Percentiles rank a stretch among this genome's conserved stretches.
Evolutionary conservation across 2,888 invertebrate species (phyloP).

Genomic region (Troglohyphantes excavatus): DNA sequence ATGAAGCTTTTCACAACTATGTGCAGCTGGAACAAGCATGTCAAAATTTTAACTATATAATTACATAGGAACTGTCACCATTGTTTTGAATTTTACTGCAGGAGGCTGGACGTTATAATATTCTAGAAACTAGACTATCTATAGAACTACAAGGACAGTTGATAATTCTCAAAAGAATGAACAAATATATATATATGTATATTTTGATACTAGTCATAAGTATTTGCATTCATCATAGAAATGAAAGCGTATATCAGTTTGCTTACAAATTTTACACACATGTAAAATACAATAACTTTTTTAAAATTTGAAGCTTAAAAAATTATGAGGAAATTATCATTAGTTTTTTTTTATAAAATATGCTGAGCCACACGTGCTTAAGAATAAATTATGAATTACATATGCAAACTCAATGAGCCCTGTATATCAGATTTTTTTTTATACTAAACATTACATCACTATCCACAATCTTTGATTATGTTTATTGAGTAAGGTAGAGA

Average conservation of each 20-base stretch:
- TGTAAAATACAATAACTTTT: conserved; percentile 4
- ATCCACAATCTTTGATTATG: conserved; percentile 45
- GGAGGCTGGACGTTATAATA: conserved; percentile 76
- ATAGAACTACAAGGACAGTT: conserved; percentile 64
- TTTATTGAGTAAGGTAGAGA: conserved; percentile 27
- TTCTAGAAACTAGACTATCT: conserved; percentile 75
- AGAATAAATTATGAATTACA: conserved; percentile 24
- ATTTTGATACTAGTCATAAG: conserved; percentile 35
- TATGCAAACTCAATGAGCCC: conserved; percentile 37
- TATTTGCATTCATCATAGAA: conserved; percentile 28
- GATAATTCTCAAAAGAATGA: conserved; percentile 48
- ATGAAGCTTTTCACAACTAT: conserved; percentile 58
- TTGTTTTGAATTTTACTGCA: conserved; percentile 63
- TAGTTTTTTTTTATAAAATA: too few relatives aligned
- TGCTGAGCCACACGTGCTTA: not conserved
- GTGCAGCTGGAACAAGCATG: conserved; percentile 41
- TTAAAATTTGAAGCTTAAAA: too few relatives aligned
- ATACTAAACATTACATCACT: conserved; percentile 29
- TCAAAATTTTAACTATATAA: conserved; percentile 67
- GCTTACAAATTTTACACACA: conserved; percentile 24
- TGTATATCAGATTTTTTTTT: conserved; percentile 7
- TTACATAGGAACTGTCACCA: conserved; percentile 78
- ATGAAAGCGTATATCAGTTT: conserved; percentile 25
- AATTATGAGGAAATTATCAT: too few relatives aligned
- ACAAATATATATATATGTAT: conserved; percentile 17